Evolutionary conservation across 2,113 vertebrate species (phyloP), one percentile per base, ranked within the genome.

Genomic region (Ancistrus triradiatus): DNA sequence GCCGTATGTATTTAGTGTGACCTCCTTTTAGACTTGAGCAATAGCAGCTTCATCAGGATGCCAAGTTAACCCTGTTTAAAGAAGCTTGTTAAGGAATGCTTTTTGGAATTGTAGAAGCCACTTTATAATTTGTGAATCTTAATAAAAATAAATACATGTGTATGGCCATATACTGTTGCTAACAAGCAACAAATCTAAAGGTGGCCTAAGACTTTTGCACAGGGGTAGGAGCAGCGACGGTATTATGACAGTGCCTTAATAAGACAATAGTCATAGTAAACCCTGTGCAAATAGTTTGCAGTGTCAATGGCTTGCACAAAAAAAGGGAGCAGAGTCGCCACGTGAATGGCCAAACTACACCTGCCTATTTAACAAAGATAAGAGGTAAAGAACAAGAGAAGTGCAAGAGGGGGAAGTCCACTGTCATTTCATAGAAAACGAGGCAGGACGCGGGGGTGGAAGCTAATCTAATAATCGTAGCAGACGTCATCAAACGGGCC

Each of bases 301-400:
- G 2, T 33, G 22, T 38, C 35, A 60, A 52, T 14, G 25, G 47
- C 10, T 25, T 56, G 51, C 52, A 60, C 28, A 37, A 51, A 67
- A n/a, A 67, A 63, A 55, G 61, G 17, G 19, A 63, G n/a, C n/a
- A 63, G 21, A 57, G 22, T 31, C 48, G 40, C 57, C 70, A 75
- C 78, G 63, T 69, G 70, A 83, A 82, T 74, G 76, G 68, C 67
- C 50, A 43, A 15, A 66, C 74, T 74, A 78, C 79, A 76, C 68
- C 70, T 65, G 77, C 68, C 50, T 79, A 78, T 77, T 83, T 80
- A 87, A 84, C 80, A 86, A n/a, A 81, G 81, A 85, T 83, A 83
- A 78, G 76, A 73, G 74, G 64, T 67, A 74, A 72, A 72, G 56
- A 59, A 70, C 49, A 63, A 52, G 58, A 69, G 58, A 65, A 38